phyloP scores from a whole-genome alignment of 2,113 vertebrate species.

The Platysternon megacephalum region DNA sequence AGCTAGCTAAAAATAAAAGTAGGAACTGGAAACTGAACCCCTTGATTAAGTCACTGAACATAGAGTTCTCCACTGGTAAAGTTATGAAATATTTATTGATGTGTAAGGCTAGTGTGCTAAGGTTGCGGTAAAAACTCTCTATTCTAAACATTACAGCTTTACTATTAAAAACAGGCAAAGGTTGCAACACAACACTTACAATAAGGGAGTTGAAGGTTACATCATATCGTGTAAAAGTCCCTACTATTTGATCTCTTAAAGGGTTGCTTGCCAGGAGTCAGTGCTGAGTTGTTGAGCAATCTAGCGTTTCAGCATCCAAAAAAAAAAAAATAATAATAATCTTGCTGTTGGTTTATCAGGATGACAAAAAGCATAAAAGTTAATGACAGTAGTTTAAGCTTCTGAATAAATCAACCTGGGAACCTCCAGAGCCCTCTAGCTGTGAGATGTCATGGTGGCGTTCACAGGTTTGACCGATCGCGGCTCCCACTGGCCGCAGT shows the following conservation, averaged over 20 bases:
- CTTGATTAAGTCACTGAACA: slow-evolving; percentile 31
- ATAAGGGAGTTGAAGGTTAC: slow-evolving; percentile 50
- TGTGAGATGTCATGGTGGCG: neutral
- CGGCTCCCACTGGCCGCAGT: no score
- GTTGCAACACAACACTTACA: slow-evolving; percentile 61
- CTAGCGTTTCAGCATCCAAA: neutral
- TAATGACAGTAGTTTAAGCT: neutral
- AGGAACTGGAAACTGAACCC: slow-evolving; percentile 51
- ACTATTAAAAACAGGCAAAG: slow-evolving; percentile 42
- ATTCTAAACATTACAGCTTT: neutral
- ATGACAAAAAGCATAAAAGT: neutral
- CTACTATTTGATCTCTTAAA: slow-evolving; percentile 15
- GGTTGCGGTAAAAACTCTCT: neutral
- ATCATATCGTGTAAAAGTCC: slow-evolving; percentile 52
- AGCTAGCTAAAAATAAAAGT: slow-evolving; percentile 30
- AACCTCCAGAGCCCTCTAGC: no score
- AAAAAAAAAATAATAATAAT: neutral
- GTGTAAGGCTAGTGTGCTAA: slow-evolving; percentile 23
- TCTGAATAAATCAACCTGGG: neutral
- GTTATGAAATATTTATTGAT: slow-evolving; percentile 55
- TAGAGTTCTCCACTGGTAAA: neutral
- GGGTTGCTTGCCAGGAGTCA: slow-evolving; percentile 29
- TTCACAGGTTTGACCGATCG: no score
- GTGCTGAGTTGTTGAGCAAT: slow-evolving; percentile 60
- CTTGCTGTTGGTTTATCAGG: neutral